Evolutionary conservation across 2,797 vertebrate species (phyloP).

Genomic region (Sebastes taczanowskii): DNA sequence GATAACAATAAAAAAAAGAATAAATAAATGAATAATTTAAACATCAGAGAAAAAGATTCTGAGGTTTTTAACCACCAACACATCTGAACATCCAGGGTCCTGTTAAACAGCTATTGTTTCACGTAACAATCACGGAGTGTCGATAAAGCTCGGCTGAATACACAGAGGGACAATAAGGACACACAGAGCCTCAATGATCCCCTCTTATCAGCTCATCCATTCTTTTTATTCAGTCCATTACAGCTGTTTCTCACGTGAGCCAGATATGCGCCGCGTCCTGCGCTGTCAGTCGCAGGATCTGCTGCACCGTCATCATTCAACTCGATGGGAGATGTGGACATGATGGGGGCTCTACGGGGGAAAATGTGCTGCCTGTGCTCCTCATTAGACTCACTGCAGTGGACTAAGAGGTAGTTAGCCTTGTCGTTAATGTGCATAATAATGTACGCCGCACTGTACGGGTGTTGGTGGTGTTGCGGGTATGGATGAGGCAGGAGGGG

Average conservation of each 20-base stretch:
- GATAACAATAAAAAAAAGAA: background rate
- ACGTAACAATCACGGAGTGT: background rate
- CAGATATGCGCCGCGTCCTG: background rate
- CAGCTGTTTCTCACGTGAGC: background rate
- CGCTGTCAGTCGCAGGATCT: background rate
- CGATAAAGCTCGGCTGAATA: background rate
- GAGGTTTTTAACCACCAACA: background rate
- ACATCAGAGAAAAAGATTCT: background rate
- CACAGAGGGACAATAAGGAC: background rate
- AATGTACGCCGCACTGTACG: background rate
- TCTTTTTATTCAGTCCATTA: slow-evolving; percentile 16
- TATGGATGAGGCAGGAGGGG: slow-evolving; percentile 7
- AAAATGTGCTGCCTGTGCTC: slow-evolving; percentile 14
- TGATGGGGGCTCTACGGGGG: slow-evolving; percentile 12
- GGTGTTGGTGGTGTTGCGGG: background rate
- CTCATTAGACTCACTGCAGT: slow-evolving; percentile 48
- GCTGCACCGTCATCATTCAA: slow-evolving; percentile 21
- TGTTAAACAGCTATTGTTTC: background rate
- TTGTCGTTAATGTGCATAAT: slow-evolving; percentile 21
- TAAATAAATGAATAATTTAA: background rate
- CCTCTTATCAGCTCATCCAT: background rate
- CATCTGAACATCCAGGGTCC: no score
- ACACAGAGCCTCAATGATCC: background rate
- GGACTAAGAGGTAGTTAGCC: slow-evolving; percentile 51
- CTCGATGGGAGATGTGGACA: slow-evolving; percentile 3